Conservation (phyloP, 2,113 vertebrate species). For the Jacana jacana region DNA sequence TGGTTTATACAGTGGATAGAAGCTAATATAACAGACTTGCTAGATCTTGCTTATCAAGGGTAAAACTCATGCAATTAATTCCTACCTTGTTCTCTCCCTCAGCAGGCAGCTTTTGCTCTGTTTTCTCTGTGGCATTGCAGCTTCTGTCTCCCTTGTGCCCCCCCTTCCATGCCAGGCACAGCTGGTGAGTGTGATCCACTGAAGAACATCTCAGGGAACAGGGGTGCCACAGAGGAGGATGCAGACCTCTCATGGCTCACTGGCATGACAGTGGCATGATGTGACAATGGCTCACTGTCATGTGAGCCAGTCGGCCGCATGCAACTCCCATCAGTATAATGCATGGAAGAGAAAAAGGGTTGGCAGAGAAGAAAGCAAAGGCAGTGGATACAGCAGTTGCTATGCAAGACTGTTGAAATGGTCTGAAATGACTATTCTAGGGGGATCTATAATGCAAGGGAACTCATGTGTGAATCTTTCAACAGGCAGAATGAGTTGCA, state of each 20-base stretch:
- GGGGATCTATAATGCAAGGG: not conserved
- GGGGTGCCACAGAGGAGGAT: not conserved
- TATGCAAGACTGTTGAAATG: not conserved
- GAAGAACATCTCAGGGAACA: not conserved
- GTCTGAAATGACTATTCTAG: not conserved
- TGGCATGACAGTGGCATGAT: not conserved
- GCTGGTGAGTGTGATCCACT: not conserved
- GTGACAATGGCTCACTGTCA: not conserved
- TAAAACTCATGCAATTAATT: not conserved
- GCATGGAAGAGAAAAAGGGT: not conserved
- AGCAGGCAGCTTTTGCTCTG: not conserved
- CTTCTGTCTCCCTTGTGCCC: not conserved
- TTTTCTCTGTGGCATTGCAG: not conserved
- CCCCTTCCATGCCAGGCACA: not conserved
- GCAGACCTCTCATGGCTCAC: not conserved
- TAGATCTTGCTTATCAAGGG: not conserved
- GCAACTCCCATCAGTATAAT: not conserved
- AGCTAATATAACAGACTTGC: not conserved
- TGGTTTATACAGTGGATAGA: not conserved
- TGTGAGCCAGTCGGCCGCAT: not conserved
- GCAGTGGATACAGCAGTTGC: not conserved
- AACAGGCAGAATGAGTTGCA: not conserved
- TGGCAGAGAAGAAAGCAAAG: not conserved
- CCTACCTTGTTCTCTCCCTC: not conserved
- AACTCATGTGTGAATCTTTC: not conserved